These are phyloP conservation scores for Stenurella melanura DNA, from an alignment of 2,888 invertebrate species.

Conservation along the genomic window DNA sequence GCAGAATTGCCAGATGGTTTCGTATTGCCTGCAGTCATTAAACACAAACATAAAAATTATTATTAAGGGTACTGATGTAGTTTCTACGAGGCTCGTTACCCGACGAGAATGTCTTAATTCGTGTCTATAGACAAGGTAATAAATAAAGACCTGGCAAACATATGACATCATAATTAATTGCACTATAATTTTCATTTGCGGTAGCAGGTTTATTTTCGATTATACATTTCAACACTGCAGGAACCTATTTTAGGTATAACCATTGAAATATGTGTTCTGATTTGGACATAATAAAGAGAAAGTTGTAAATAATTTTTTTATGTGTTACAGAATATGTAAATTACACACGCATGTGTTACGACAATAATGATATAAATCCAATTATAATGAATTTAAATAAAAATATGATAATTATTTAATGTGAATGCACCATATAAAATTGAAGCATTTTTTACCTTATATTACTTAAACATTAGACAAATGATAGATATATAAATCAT, in stretches of 20 bases:
- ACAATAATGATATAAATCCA: no score
- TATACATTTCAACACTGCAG: conserved; percentile 23
- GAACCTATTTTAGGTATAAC: conserved; percentile 11
- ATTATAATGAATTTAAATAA: no score
- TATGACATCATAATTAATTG: conserved; percentile 48
- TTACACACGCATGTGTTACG: no score
- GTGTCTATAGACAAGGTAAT: conserved; percentile 42
- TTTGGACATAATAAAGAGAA: conserved; percentile 21
- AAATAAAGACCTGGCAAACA: conserved; percentile 45
- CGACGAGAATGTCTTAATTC: conserved; percentile 46
- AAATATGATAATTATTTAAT: no score
- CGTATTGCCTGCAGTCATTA: conserved; percentile 32
- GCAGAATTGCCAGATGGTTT: conserved; percentile 36
- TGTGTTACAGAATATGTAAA: neutral
- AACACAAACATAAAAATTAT: conserved; percentile 44
- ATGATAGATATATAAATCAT: no score
- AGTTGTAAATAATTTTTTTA: neutral
- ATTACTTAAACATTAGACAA: no score
- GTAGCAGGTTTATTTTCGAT: conserved; percentile 40
- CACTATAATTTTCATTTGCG: conserved; percentile 43
- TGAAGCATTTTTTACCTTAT: no score
- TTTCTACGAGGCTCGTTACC: conserved; percentile 42
- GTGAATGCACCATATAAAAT: no score
- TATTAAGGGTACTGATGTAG: conserved; percentile 43
- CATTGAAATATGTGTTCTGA: conserved; percentile 28